Percentiles rank a stretch among this genome's conserved stretches.
These are phyloP conservation scores for Emydoidea blandingii DNA, from an alignment of 2,797 vertebrate genomes.

Conservation along the genomic window DNA sequence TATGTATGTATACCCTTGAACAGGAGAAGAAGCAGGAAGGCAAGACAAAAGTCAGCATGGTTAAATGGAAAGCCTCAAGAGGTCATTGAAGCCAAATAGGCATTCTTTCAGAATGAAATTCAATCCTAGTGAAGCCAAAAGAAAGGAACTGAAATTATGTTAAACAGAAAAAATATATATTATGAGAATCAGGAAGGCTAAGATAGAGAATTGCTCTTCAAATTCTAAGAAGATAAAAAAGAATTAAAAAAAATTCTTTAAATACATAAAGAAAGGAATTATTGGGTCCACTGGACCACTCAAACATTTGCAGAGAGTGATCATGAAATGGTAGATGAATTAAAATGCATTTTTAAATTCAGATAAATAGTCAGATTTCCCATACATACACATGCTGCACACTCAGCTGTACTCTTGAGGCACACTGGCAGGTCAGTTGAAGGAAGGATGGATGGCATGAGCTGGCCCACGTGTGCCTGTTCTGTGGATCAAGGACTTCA, in stretches of 20 bases:
- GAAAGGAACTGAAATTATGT: not conserved
- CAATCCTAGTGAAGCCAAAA: not conserved
- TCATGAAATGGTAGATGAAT: not conserved
- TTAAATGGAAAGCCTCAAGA: not conserved
- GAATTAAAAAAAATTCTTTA: not conserved
- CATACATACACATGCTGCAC: not conserved
- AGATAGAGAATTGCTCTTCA: not conserved
- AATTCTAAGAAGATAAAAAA: not conserved
- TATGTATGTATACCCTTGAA: not conserved
- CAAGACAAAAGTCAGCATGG: not conserved
- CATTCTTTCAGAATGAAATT: not conserved
- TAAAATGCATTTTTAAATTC: slow-evolving; percentile 1
- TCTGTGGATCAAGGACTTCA: not conserved
- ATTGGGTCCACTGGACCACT: not conserved
- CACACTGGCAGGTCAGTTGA: not conserved
- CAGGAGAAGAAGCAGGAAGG: not conserved
- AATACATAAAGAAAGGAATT: not conserved
- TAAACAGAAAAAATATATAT: not conserved
- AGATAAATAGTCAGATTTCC: not conserved
- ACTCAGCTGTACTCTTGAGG: not conserved
- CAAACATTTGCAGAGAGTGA: not conserved
- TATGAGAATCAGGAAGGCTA: not conserved
- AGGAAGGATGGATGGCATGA: not conserved
- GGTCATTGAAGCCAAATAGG: not conserved
- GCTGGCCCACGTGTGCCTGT: fast-evolving